Evolutionary conservation across 1,140 invertebrate genomes (phyloP).

Genomic region (Temnothorax nylanderi): DNA sequence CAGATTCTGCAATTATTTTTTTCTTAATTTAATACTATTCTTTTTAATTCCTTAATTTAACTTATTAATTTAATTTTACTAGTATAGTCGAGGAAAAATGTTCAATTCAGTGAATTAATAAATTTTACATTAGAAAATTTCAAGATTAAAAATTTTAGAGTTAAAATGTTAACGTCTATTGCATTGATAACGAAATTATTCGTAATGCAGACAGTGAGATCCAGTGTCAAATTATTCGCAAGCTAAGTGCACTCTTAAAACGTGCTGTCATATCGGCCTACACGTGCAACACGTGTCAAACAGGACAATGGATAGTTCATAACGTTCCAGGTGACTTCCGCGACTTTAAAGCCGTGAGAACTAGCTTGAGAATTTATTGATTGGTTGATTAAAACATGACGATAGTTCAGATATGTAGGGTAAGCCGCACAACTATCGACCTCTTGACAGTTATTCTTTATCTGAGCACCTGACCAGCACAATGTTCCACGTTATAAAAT

Average conservation of each 20-base stretch:
- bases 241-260: constrained; percentile 14
- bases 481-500: constrained; percentile 50
- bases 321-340: constrained; percentile 65
- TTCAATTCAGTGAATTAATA: background rate
- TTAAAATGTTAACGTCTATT: background rate
- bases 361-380: constrained; percentile 71
- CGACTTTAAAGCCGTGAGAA: constrained; percentile 69
- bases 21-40: background rate
- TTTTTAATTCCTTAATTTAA: background rate
- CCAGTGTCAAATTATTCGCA: background rate
- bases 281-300: constrained; percentile 56
- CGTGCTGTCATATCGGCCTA: background rate
- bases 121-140: background rate
- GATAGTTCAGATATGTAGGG: constrained; percentile 71
- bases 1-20: background rate
- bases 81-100: background rate
- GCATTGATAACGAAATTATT: background rate
- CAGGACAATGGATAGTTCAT: constrained; percentile 41
- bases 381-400: constrained; percentile 74
- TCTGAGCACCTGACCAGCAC: background rate
- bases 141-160: background rate
- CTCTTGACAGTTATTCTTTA: constrained; percentile 70
- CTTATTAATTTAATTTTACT: background rate
- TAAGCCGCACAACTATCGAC: constrained; percentile 69
- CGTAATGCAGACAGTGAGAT: background rate